Base-by-base conservation (phyloP, 2,888 invertebrate species). In the Polymixis lichenea region DNA sequence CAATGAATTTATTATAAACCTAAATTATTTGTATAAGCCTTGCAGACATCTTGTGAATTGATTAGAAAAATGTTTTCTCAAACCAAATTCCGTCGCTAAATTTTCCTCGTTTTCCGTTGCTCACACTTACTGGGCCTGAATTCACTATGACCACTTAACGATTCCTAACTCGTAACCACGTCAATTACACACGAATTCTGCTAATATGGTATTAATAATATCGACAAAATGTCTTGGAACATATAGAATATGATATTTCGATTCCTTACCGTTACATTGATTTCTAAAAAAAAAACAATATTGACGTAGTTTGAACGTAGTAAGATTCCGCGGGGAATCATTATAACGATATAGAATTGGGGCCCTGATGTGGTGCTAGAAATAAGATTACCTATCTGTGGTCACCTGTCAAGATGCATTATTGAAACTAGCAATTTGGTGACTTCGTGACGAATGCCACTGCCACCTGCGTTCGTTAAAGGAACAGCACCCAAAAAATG, bases 401-500 rank as follows among this genome's bases (percentile, higher is more conserved):
- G 58, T 25, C 13, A 19, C 22, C 28, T 46, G 8, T 2, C 0
- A 1, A 25, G 0, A 11, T 32, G 7, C 3, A 46, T 22, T 22
- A 22, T 32, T 32, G n/a, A 17, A 73, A 28, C 11, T 22, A 25
- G 15, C 13, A 19, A 28, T 67, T 78, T 43, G 38, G 32, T 60
- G 53, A 32, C 70, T 77, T 60, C 62, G 71, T 83, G 70, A 58
- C 32, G 58, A 19, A 72, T 53, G 56, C 46, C 72, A 32, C 51
- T 46, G 56, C 13, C 66, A 75, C 75, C 81, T 86, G 81, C 75
- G 67, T 73, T 79, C 65, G 38, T 83, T 79, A 71, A 76, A 75
- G 69, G 75, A 84, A 78, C 53, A 25, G 76, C 83, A 84, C 85
- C 81, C 81, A 81, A 69, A 83, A 73, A 78, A 70, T 87, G 43